A percentile compares a stretch with the other conserved stretches of the same genome.
Evolutionary conservation across 2,888 invertebrate species (phyloP).

Genomic region (Synanthedon vespiformis): DNA sequence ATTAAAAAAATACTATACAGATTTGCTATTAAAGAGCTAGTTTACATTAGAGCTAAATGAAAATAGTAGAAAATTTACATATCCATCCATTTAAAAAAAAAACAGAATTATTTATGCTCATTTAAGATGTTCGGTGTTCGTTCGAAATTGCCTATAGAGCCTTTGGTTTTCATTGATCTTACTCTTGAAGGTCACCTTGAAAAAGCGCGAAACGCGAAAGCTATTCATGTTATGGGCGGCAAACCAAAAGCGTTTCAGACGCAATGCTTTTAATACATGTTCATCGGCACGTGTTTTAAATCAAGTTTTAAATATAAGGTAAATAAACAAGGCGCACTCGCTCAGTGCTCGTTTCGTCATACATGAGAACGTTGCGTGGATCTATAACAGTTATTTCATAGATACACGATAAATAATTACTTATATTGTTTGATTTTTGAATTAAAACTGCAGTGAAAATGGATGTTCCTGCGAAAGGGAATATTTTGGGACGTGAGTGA

Average conservation of each 20-base stretch:
- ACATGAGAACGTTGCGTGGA: not conserved
- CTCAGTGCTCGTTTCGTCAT: not conserved
- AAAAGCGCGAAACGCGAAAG: constrained; percentile 49
- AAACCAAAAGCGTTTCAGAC: constrained; percentile 3
- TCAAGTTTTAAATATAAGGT: constrained; percentile 5
- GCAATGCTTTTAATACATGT: constrained; percentile 9
- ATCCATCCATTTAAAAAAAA: no score
- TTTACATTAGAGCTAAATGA: no score
- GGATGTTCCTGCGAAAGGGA: constrained; percentile 70
- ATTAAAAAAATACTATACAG: no score
- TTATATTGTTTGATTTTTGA: not conserved
- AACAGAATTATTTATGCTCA: no score
- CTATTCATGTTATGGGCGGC: not conserved
- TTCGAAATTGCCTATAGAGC: not conserved
- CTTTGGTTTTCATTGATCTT: constrained; percentile 26
- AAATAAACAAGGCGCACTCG: not conserved
- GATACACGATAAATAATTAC: not conserved
- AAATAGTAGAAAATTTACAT: no score
- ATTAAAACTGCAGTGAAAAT: constrained; percentile 25
- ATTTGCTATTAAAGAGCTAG: no score
- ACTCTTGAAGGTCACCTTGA: constrained; percentile 57
- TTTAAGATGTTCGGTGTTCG: no score
- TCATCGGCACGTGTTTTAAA: constrained; percentile 12
- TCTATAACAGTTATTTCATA: not conserved
- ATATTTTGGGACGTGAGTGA: constrained; percentile 71